Evolutionary conservation across 2,113 vertebrate genomes (phyloP).

Genomic region (Oryzias woworae): DNA sequence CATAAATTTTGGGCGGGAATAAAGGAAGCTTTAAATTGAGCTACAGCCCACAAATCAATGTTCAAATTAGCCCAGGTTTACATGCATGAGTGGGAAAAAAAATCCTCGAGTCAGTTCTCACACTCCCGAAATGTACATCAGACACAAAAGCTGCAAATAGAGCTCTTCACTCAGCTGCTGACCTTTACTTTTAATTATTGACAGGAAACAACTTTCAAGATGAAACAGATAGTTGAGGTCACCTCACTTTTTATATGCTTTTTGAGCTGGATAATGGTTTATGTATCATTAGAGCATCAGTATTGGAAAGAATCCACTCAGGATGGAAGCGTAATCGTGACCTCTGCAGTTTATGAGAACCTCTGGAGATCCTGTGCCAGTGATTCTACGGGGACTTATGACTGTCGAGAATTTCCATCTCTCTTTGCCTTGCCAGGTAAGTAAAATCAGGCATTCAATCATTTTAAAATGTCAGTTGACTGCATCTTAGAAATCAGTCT

Average conservation of each 20-base stretch:
- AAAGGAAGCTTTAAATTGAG: conserved; percentile 45
- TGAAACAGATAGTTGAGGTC: conserved; percentile 75
- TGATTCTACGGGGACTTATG: conserved; percentile 83
- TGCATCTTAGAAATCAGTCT: not conserved
- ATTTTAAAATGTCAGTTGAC: not conserved
- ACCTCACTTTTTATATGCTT: conserved; percentile 79
- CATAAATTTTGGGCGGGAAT: conserved; percentile 70
- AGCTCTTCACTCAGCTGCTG: conserved; percentile 33
- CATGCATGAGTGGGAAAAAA: conserved; percentile 27
- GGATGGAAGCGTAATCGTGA: conserved; percentile 83
- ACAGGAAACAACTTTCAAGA: conserved; percentile 53
- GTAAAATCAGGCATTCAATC: conserved; percentile 9
- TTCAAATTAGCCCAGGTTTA: conserved; percentile 55
- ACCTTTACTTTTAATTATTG: conserved; percentile 38
- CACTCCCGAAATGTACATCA: conserved; percentile 57
- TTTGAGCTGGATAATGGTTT: conserved; percentile 75
- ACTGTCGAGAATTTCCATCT: conserved; percentile 87
- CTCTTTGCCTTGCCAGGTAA: conserved; percentile 86
- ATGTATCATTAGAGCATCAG: conserved; percentile 78
- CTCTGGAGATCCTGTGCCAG: conserved; percentile 90
- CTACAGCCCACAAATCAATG: conserved; percentile 58
- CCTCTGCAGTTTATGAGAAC: conserved; percentile 86
- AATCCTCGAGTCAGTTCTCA: conserved; percentile 48
- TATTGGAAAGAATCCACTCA: conserved; percentile 78
- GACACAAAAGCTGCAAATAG: conserved; percentile 44